Evolutionary conservation across 1,140 invertebrate genomes (phyloP).

Genomic region (Leptinotarsa lineolata): DNA sequence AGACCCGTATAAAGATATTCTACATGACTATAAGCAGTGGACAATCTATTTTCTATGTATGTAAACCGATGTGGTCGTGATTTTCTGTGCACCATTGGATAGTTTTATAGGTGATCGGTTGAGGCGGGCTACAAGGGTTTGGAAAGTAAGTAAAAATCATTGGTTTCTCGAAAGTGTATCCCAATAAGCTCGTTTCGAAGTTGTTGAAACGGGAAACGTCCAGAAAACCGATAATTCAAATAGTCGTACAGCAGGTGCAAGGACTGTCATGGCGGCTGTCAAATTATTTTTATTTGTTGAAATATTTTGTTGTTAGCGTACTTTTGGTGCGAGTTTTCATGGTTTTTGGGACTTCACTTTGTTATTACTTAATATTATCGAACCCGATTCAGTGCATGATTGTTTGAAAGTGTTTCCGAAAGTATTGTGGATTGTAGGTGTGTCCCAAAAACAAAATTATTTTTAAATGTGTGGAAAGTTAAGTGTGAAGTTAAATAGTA

Average conservation of each 20-base stretch:
- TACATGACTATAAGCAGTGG: constrained; percentile 45
- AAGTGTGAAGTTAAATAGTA: neutral
- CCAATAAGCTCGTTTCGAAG: neutral
- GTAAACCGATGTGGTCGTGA: constrained; percentile 51
- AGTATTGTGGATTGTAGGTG: constrained; percentile 39
- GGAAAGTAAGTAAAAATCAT: constrained; percentile 31
- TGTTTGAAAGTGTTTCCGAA: neutral
- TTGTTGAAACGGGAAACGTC: constrained; percentile 22
- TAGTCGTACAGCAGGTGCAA: constrained; percentile 46
- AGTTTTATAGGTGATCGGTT: constrained; percentile 30
- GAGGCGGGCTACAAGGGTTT: constrained; percentile 25
- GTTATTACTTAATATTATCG: neutral
- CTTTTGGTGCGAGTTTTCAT: neutral
- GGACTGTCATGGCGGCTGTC: constrained; percentile 51
- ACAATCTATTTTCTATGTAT: constrained; percentile 48
- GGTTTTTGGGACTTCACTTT: too few relatives aligned
- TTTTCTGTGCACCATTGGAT: constrained; percentile 42
- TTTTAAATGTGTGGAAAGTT: constrained; percentile 20
- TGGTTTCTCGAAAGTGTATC: neutral
- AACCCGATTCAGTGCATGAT: neutral
- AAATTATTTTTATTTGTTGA: constrained; percentile 41
- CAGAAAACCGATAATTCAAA: constrained; percentile 30
- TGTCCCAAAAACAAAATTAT: constrained; percentile 42
- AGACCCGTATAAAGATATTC: constrained; percentile 34
- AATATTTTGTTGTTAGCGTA: constrained; percentile 1